phyloP scores from a whole-genome alignment of 2,888 invertebrate genomes.

The Psylliodes chrysocephalus region DNA sequence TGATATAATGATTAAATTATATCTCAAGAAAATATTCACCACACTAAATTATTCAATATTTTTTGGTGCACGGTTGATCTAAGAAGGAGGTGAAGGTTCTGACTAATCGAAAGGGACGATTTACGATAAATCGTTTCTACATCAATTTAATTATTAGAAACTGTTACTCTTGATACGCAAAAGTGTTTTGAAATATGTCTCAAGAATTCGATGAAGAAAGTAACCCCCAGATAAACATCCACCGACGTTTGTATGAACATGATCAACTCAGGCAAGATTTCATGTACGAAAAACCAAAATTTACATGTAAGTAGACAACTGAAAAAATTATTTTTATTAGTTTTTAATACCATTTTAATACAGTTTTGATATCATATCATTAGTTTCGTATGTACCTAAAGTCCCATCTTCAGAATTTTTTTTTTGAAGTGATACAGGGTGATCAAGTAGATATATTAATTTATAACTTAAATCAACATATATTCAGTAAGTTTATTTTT shows the following conservation, averaged over 20 bases:
- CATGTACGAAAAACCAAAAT: slow-evolving; percentile 7
- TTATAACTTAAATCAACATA: too few relatives aligned
- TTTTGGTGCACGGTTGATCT: slow-evolving; percentile 7
- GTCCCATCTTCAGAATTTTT: too few relatives aligned
- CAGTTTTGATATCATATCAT: too few relatives aligned
- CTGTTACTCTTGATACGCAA: background rate
- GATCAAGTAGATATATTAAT: too few relatives aligned
- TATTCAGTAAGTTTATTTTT: too few relatives aligned
- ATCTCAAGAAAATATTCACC: background rate
- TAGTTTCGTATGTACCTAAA: too few relatives aligned
- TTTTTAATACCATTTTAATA: too few relatives aligned
- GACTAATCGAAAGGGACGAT: background rate
- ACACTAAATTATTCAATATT: background rate
- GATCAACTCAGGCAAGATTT: slow-evolving; percentile 3
- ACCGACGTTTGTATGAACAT: background rate
- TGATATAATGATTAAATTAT: background rate
- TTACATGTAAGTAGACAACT: slow-evolving; percentile 1
- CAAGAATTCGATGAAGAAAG: background rate
- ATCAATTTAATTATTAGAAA: background rate
- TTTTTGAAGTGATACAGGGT: too few relatives aligned
- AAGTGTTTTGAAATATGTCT: background rate
- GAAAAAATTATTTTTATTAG: too few relatives aligned
- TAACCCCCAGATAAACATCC: background rate
- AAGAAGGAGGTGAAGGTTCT: slow-evolving; percentile 12
- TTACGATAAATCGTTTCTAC: background rate